A percentile compares a stretch with the other conserved stretches of the same genome.
Evolutionary conservation across 1,140 invertebrate genomes (phyloP).

Genomic region (Oreohelix idahoensis): DNA sequence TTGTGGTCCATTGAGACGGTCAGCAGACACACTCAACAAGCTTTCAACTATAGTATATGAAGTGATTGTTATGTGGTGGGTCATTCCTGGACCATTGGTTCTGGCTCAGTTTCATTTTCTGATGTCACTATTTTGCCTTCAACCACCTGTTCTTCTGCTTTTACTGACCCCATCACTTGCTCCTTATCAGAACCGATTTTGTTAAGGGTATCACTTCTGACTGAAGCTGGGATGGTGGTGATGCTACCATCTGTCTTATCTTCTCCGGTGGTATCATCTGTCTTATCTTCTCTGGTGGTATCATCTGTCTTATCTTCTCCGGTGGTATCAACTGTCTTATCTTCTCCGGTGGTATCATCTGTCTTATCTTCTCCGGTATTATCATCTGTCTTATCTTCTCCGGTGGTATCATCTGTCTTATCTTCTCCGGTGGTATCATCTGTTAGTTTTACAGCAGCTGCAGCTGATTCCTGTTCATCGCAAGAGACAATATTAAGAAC

Average conservation of each 20-base stretch:
- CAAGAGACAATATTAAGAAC: neutral
- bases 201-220: neutral
- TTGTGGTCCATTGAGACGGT: too few relatives aligned
- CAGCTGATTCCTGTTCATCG: neutral
- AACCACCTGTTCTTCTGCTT: neutral
- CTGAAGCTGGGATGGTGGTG: neutral
- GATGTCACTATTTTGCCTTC: neutral
- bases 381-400: too few relatives aligned
- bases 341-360: neutral
- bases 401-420: neutral
- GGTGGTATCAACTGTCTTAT: neutral
- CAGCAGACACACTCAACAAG: too few relatives aligned
- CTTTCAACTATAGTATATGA: too few relatives aligned
- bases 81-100: too few relatives aligned
- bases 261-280: neutral
- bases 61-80: too few relatives aligned
- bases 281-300: neutral
- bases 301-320: neutral
- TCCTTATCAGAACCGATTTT: neutral
- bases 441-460: neutral
- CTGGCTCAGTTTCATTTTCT: neutral
- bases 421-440: neutral
- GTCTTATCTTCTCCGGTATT: too few relatives aligned
- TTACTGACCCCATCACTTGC: neutral
- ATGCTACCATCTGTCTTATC: too few relatives aligned